Evolutionary conservation across 2,113 vertebrate genomes (phyloP).

Genomic region (Salvelinus fontinalis): DNA sequence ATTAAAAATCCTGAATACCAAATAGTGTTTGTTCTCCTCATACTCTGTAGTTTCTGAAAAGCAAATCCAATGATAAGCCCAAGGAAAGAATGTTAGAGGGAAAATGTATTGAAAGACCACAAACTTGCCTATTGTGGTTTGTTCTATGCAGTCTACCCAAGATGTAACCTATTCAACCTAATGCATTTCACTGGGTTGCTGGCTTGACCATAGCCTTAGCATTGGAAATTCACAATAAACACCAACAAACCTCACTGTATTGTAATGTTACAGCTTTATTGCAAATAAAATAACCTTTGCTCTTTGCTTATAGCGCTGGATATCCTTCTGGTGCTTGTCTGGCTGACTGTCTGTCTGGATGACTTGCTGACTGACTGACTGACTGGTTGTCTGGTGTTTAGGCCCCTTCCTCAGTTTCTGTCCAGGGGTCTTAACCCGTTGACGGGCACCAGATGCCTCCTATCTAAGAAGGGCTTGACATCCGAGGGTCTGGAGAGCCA

Average conservation of each 20-base stretch:
- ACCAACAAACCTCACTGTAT: background rate
- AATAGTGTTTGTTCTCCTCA: background rate
- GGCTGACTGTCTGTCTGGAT: conserved; percentile 26
- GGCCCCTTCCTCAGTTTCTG: background rate
- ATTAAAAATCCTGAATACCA: conserved; percentile 16
- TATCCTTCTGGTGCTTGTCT: too few relatives aligned
- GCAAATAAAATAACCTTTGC: background rate
- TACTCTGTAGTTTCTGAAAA: background rate
- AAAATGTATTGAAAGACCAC: background rate
- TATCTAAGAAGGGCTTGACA: conserved; percentile 16
- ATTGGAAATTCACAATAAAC: background rate
- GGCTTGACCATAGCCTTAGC: too few relatives aligned
- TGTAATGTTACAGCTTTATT: conserved; percentile 10
- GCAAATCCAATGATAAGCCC: background rate
- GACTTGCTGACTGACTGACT: conserved; percentile 38
- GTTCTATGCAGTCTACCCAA: background rate
- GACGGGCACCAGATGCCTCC: conserved; percentile 9
- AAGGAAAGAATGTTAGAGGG: conserved; percentile 1
- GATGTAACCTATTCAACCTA: too few relatives aligned
- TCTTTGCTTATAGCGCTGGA: background rate
- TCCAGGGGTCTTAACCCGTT: conserved; percentile 1
- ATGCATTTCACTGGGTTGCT: too few relatives aligned
- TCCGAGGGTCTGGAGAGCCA: conserved; percentile 17
- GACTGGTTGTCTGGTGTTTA: background rate
- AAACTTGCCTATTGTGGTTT: background rate